phyloP scores from a whole-genome alignment of 2,797 vertebrate species.

The Smutsia temminckii region DNA sequence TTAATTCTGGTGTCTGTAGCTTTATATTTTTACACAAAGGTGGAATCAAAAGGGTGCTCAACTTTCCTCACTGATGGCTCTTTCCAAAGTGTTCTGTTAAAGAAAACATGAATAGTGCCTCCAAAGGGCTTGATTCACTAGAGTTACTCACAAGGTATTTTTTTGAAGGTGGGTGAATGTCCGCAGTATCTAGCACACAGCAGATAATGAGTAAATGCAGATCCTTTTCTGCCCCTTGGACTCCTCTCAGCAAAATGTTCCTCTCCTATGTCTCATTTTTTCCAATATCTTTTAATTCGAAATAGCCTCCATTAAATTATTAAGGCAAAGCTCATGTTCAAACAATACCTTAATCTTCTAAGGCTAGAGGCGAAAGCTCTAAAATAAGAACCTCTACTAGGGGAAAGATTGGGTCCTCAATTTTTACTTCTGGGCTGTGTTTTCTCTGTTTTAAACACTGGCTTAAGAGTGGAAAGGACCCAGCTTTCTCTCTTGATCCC shows the following conservation, averaged over 20 bases:
- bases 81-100: constrained; percentile 2
- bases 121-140: background rate
- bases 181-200: accelerated
- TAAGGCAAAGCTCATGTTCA: constrained; percentile 38
- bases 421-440: background rate
- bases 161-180: background rate
- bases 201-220: background rate
- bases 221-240: background rate
- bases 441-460: background rate
- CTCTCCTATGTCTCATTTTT: background rate
- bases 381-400: background rate
- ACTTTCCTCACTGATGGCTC: background rate
- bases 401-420: background rate
- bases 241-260: background rate
- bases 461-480: background rate
- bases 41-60: background rate
- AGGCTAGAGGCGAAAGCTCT: background rate
- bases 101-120: background rate
- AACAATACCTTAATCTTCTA: constrained; percentile 15
- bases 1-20: background rate
- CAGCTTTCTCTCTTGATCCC: background rate
- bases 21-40: background rate
- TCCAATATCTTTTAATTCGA: constrained; percentile 35
- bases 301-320: constrained; percentile 15
- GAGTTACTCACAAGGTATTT: background rate